phyloP scores from a whole-genome alignment of 2,888 invertebrate species.

The Mystacides longicornis region DNA sequence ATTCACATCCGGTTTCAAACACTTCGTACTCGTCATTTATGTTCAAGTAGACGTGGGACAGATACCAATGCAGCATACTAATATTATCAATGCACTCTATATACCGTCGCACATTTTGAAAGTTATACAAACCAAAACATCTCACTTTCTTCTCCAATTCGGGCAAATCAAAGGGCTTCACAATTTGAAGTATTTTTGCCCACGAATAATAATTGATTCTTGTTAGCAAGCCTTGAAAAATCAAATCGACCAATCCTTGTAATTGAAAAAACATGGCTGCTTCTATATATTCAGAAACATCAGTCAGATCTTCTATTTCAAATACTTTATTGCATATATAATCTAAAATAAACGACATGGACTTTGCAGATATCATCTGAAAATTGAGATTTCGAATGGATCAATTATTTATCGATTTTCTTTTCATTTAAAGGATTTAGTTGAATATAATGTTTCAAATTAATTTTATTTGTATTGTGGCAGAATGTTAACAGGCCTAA shows the following conservation, averaged over 20 bases:
- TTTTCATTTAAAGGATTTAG: not conserved
- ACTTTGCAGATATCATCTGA: conserved; percentile 35
- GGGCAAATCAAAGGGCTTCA: conserved; percentile 9
- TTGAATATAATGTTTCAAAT: too few species aligned
- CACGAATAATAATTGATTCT: conserved; percentile 14
- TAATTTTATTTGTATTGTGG: too few species aligned
- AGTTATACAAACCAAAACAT: conserved; percentile 31
- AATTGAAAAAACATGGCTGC: conserved; percentile 39
- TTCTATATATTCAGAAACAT: conserved; percentile 33
- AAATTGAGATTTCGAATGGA: conserved; percentile 24
- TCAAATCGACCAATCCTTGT: conserved; percentile 30
- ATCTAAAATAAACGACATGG: conserved; percentile 35
- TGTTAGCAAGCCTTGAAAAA: conserved; percentile 27
- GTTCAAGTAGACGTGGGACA: conserved; percentile 32
- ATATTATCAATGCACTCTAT: conserved; percentile 31
- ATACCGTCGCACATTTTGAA: conserved; percentile 31
- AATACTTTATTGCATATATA: conserved; percentile 30
- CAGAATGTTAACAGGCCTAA: too few species aligned
- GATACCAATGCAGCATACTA: conserved; percentile 32
- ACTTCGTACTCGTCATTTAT: conserved; percentile 33
- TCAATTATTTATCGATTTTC: not conserved
- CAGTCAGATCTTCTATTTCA: conserved; percentile 29
- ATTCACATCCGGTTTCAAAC: conserved; percentile 34
- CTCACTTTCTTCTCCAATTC: conserved; percentile 12
- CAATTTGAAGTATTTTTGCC: conserved; percentile 15